Percentiles rank a stretch among this genome's conserved stretches.
phyloP scores from a whole-genome alignment of 1,140 invertebrate genomes.

The Hermatobates lingyangjiaoensis region DNA sequence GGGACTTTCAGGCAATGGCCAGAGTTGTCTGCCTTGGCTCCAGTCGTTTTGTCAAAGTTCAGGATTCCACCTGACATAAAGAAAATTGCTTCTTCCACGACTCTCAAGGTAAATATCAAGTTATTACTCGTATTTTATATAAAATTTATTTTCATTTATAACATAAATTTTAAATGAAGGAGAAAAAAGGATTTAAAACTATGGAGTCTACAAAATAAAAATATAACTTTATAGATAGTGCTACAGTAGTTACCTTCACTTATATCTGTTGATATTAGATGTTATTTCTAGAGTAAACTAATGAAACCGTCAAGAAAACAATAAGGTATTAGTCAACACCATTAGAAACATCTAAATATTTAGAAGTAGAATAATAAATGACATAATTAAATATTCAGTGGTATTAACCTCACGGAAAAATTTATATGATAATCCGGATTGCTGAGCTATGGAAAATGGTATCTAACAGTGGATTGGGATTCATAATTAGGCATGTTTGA shows the following conservation, averaged over 20 bases:
- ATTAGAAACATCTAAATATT: too few relatives aligned
- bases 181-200: neutral
- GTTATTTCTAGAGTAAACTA: neutral
- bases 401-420: too few relatives aligned
- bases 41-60: conserved; percentile 23
- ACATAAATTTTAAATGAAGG: neutral
- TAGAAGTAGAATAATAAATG: too few relatives aligned
- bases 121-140: neutral
- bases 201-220: neutral
- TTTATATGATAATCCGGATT: too few relatives aligned
- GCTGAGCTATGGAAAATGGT: too few relatives aligned
- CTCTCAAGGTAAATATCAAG: conserved; percentile 25
- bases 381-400: too few relatives aligned
- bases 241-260: neutral
- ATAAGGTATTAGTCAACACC: too few relatives aligned
- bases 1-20: conserved; percentile 39
- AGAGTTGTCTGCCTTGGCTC: conserved; percentile 26
- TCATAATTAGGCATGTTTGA: too few relatives aligned
- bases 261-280: neutral
- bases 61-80: conserved; percentile 41
- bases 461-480: too few relatives aligned
- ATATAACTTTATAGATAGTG: neutral
- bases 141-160: too few relatives aligned
- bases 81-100: conserved; percentile 41
- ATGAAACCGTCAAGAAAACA: too few relatives aligned